A percentile compares a stretch with the other conserved stretches of the same genome.
These are phyloP conservation scores for Ornithoptera alexandrae DNA, from an alignment of 2,888 invertebrate genomes.

Conservation along the genomic window DNA sequence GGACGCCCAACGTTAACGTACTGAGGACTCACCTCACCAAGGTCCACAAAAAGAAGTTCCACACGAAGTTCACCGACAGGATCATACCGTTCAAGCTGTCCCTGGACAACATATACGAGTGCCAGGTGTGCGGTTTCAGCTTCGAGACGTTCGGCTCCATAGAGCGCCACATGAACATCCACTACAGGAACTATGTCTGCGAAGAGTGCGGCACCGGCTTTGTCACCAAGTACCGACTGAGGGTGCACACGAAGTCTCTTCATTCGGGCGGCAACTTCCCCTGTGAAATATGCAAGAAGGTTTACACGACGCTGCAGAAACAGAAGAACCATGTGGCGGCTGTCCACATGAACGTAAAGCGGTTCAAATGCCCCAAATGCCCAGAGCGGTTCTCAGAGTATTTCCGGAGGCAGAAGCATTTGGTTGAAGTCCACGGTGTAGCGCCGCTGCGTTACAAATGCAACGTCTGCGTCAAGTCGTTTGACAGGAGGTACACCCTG, in stretches of 20 bases:
- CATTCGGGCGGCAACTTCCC: conserved; percentile 53
- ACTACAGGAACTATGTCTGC: conserved; percentile 65
- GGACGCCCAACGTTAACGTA: conserved; percentile 46
- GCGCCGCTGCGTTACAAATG: conserved; percentile 60
- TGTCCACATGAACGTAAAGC: conserved; percentile 56
- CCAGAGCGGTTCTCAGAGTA: conserved; percentile 62
- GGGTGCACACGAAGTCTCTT: conserved; percentile 61
- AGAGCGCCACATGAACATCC: conserved; percentile 68
- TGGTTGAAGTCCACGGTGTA: conserved; percentile 56
- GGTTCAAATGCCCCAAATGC: conserved; percentile 63
- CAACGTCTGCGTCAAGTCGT: conserved; percentile 52
- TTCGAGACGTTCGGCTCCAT: conserved; percentile 69
- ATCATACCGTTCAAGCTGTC: conserved; percentile 62
- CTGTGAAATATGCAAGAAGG: conserved; percentile 59
- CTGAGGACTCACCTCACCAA: conserved; percentile 56
- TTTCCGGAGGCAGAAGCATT: conserved; percentile 61
- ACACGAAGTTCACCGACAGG: conserved; percentile 51
- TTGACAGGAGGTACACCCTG: conserved; percentile 45
- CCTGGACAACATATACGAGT: conserved; percentile 47
- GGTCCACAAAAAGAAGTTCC: conserved; percentile 53
- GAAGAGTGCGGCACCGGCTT: conserved; percentile 65
- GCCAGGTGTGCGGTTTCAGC: conserved; percentile 58
- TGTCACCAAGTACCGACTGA: conserved; percentile 59
- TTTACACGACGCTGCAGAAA: conserved; percentile 54
- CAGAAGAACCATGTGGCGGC: conserved; percentile 58